A percentile compares a stretch with the other conserved stretches of the same genome.
Evolutionary conservation across 2,888 invertebrate genomes (phyloP).

Genomic region (Cheilosia vernalis): DNA sequence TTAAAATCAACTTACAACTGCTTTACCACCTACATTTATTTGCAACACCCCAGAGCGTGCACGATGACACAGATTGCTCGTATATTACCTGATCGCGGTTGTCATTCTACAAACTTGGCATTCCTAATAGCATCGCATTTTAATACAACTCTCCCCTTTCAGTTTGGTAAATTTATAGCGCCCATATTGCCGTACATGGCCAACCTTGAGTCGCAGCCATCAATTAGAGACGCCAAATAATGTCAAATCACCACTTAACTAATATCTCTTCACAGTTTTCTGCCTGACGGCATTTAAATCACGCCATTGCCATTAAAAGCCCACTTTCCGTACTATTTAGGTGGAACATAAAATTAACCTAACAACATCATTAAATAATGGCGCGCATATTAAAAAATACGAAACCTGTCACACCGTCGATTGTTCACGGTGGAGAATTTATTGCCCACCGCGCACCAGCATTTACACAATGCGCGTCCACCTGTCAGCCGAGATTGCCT

Average conservation of each 20-base stretch:
- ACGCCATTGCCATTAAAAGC: slow-evolving; percentile 67
- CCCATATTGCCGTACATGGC: slow-evolving; percentile 26
- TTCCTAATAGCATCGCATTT: slow-evolving; percentile 38
- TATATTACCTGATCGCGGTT: slow-evolving; percentile 4
- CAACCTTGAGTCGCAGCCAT: slow-evolving; percentile 56
- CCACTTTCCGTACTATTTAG: slow-evolving; percentile 65
- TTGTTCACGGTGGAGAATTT: slow-evolving; percentile 68
- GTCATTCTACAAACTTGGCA: slow-evolving; percentile 18
- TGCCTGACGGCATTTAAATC: slow-evolving; percentile 72
- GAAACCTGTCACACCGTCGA: slow-evolving; percentile 67
- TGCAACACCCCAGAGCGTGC: too few relatives aligned
- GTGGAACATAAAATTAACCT: slow-evolving; percentile 72
- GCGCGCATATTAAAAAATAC: slow-evolving; percentile 68
- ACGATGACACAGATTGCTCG: too few relatives aligned
- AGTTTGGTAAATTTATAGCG: slow-evolving; percentile 56
- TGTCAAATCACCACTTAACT: slow-evolving; percentile 69
- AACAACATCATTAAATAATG: slow-evolving; percentile 74
- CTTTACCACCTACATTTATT: too few relatives aligned
- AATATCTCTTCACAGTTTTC: slow-evolving; percentile 61
- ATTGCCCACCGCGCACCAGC: slow-evolving; percentile 37
- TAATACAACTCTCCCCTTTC: neutral
- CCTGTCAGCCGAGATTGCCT: slow-evolving; percentile 63
- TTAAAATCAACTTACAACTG: too few relatives aligned
- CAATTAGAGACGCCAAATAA: slow-evolving; percentile 69
- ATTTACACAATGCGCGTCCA: slow-evolving; percentile 65